Evolutionary conservation across 2,113 vertebrate species (phyloP), one percentile per base, ranked within the genome.

Genomic region (Promerops cafer): DNA sequence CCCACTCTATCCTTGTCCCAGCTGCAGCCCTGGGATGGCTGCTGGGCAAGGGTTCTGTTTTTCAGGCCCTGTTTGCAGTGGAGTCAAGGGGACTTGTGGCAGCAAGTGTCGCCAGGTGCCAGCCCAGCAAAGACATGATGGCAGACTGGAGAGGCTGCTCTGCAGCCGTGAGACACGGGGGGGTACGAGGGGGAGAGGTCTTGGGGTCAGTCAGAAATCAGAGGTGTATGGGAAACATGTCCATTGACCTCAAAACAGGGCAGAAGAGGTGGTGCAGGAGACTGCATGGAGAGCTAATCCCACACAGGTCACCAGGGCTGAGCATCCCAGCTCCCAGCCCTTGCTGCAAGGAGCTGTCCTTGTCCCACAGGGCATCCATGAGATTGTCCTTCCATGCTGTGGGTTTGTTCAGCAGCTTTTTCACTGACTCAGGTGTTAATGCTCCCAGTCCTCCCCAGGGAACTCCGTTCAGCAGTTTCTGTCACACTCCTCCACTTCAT

Each of bases 401-500:
- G 6, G 59, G 28, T 56, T 80, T 80, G 57, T 87, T 90, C 5
- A 11, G 59, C 85, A 88, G 66, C 37, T 64, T 87, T 89, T 90
- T 71, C 66, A 72, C 84, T 94, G 82, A 82, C 78, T 94, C 70
- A 76, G 79, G 66, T 83, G 63, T 69, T 90, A 75, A 65, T 5
- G 7, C 26, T 96, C 24, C 19, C 35, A 72, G 54, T 5, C 42
- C 37, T 83, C 82, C 83, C 70, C 37, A 31, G 90, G 78, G 90
- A 82, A 68, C 33, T 24, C 57, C 6, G 1, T 90, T 94, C 90
- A 94, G 85, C 94, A 89, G 66, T 88, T 93, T 93, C 66, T 85
- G 79, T 94, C 66, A 61, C 66, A 76, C 66, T 78, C 75, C 75
- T 90, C 71, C 75, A 84, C 88, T 93, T 94, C 76, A 85, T 96